Evolutionary conservation across 2,888 invertebrate species (phyloP).

Genomic region (Nudaria mundana): DNA sequence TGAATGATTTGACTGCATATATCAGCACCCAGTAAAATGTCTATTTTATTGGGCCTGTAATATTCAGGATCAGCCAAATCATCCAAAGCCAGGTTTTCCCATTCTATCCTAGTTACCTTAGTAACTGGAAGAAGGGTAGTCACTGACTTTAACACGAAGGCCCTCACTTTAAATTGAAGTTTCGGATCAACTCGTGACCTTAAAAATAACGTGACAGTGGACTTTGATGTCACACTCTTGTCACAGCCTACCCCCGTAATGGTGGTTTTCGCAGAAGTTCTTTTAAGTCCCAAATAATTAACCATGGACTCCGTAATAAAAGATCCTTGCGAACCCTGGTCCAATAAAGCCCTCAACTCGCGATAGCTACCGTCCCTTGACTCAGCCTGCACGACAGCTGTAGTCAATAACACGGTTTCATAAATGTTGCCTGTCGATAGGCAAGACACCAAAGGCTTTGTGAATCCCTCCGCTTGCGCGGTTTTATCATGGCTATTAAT

Average conservation of each 20-base stretch:
- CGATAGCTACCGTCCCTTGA: slow-evolving; percentile 5
- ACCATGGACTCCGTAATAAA: slow-evolving; percentile 6
- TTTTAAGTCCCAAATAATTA: slow-evolving; percentile 4
- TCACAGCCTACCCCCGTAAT: slow-evolving; percentile 5
- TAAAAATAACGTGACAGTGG: too few species aligned
- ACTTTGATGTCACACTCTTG: too few species aligned
- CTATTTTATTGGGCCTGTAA: not conserved
- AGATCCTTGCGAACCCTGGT: slow-evolving; percentile 9
- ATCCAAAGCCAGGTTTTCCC: not conserved
- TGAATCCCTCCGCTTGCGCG: too few species aligned
- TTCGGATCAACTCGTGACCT: slow-evolving; percentile 3
- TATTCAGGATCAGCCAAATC: slow-evolving; percentile 1
- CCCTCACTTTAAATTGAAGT: too few species aligned
- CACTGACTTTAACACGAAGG: slow-evolving; percentile 4
- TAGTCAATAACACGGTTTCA: slow-evolving; percentile 13
- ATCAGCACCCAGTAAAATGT: too few species aligned
- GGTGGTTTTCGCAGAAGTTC: not conserved
- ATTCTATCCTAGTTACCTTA: not conserved
- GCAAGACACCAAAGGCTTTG: too few species aligned
- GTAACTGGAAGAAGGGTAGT: slow-evolving; percentile 6
- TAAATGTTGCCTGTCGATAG: too few species aligned
- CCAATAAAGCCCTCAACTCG: slow-evolving; percentile 8
- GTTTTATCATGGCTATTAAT: too few species aligned
- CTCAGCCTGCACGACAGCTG: slow-evolving; percentile 7
- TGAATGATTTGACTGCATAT: too few species aligned